Evolutionary conservation across 2,888 invertebrate species (phyloP).

Genomic region (Hirtodrosophila duncani): DNA sequence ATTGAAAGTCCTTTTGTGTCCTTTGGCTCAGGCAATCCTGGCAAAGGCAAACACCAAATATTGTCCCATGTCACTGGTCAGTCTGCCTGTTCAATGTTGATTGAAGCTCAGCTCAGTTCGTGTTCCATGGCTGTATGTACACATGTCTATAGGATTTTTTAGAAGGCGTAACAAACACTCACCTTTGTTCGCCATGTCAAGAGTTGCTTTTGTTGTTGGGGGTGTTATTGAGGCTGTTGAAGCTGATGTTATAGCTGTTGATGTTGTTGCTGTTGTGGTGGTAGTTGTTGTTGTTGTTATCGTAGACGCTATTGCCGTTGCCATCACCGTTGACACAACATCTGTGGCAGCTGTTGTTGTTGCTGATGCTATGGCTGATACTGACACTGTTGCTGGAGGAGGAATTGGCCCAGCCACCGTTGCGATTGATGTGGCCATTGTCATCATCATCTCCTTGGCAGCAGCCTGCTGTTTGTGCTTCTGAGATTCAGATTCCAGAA

Average conservation of each 20-base stretch:
- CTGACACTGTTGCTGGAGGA: constrained; percentile 15
- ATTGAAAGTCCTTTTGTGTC: no score
- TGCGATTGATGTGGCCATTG: constrained; percentile 25
- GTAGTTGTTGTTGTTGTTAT: constrained; percentile 17
- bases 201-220: constrained; percentile 29
- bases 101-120: no score
- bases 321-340: constrained; percentile 41
- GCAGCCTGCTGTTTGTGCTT: constrained; percentile 53
- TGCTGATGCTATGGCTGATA: constrained; percentile 20
- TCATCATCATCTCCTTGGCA: constrained; percentile 41
- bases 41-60: background rate
- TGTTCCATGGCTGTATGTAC: background rate
- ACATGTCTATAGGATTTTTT: background rate
- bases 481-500: constrained; percentile 74
- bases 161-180: no score
- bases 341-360: constrained; percentile 31
- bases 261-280: constrained; percentile 11
- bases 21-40: no score
- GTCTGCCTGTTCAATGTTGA: no score
- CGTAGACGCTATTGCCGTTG: constrained; percentile 30
- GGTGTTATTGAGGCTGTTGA: constrained; percentile 19
- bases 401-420: no score
- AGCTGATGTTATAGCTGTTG: constrained; percentile 15
- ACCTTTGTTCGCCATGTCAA: constrained; percentile 55
- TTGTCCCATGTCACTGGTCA: background rate